Conservation (phyloP, 2,797 vertebrate genomes). For the Nannoperca australis region DNA sequence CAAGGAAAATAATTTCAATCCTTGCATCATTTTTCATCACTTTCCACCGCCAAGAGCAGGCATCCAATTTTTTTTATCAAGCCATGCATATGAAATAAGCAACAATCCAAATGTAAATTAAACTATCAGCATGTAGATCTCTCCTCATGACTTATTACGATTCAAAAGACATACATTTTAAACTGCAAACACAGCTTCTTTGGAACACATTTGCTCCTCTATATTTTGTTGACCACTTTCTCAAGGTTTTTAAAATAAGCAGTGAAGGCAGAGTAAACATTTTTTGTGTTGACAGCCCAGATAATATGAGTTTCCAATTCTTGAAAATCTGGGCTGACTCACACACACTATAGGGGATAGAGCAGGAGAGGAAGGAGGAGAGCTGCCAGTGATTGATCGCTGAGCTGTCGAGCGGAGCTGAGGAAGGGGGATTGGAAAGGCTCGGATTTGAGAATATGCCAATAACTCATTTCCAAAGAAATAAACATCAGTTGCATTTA, state of each 20-base stretch:
- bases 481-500: conserved; percentile 76
- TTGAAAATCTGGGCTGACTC: conserved; percentile 73
- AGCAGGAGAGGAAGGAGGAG: conserved; percentile 61
- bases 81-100: conserved; percentile 61
- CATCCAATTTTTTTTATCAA: conserved; percentile 35
- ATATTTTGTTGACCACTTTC: conserved; percentile 42
- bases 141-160: conserved; percentile 36
- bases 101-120: conserved; percentile 64
- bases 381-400: conserved; percentile 80
- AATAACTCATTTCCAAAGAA: conserved; percentile 78
- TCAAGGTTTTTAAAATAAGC: conserved; percentile 34
- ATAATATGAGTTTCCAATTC: conserved; percentile 71
- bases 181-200: conserved; percentile 39
- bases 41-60: conserved; percentile 42
- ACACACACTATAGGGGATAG: conserved; percentile 56
- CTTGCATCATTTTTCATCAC: conserved; percentile 81
- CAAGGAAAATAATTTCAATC: conserved; percentile 76
- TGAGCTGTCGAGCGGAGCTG: conserved; percentile 68
- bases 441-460: conserved; percentile 77
- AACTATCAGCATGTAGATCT: conserved; percentile 50
- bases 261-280: conserved; percentile 58
- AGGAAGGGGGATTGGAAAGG: conserved; percentile 67
- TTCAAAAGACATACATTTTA: conserved; percentile 34
- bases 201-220: not conserved
- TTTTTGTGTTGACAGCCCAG: conserved; percentile 49